Evolutionary conservation across 1,140 invertebrate genomes (phyloP), one percentile per base, ranked within the genome.

Genomic region (Alviniconcha marisindica): DNA sequence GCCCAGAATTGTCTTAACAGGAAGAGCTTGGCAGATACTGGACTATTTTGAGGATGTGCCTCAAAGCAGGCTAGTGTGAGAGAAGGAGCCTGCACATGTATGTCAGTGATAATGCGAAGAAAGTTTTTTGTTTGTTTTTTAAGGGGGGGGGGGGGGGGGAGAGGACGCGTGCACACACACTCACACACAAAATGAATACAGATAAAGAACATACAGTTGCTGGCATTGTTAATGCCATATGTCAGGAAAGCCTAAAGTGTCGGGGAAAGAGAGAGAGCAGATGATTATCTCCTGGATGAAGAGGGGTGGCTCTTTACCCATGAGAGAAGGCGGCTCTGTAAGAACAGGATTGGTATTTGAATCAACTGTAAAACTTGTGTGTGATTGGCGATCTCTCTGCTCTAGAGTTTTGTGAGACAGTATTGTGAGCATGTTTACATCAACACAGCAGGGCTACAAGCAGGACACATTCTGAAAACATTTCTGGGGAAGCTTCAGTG

Each of bases 191-290:
- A n/a, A n/a, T n/a, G n/a, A n/a, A n/a, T n/a, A n/a, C n/a, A n/a
- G n/a, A n/a, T n/a, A n/a, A n/a, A n/a, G n/a, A n/a, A 33, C 36
- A 21, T 36, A 71, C 69, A 71, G 40, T 14, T 31, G 36, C 36
- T 40, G 33, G 69, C 38, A 21, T 71, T 71, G 69, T 71, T 40
- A 40, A 71, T 71, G 36, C 14, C 33, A 71, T 71, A 71, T 15
- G 21, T 24, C 12, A 36, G 69, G 36, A 71, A 71, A 40, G 36
- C 10, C 15, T 71, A 24, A 71, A 71, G 40, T 71, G 69, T 71
- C 38, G 40, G 36, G 24, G 69, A 71, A 71, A 69, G 33, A 40
- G 31, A 15, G 36, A 14, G 15, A 36, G 63, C 69, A 40, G 69
- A 71, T 71, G 69, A 36, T n/a, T n/a, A n/a, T n/a, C 15, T 71